Evolutionary conservation across 1,140 invertebrate species (phyloP).

Genomic region (Zaprionus gabonicus): DNA sequence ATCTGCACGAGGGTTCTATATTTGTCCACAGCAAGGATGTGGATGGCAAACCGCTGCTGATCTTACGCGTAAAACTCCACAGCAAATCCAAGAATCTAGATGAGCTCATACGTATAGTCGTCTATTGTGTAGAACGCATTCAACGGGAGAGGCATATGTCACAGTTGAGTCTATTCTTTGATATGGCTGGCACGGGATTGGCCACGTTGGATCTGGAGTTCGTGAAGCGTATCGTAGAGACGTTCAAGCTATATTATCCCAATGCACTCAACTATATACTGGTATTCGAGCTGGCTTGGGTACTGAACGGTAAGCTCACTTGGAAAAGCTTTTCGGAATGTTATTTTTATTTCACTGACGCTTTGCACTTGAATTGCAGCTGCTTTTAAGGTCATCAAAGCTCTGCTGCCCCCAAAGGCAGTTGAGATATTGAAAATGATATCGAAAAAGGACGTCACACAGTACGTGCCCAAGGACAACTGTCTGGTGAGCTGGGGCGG

Average conservation of each 20-base stretch:
- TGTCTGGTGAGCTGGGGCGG: constrained; percentile 94
- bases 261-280: constrained; percentile 95
- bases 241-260: constrained; percentile 96
- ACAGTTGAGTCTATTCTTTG: constrained; percentile 94
- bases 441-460: constrained; percentile 90
- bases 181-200: constrained; percentile 93
- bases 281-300: constrained; percentile 97
- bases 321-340: constrained; percentile 6
- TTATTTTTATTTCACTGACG: constrained; percentile 6
- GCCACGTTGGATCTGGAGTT: constrained; percentile 95
- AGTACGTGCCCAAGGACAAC: constrained; percentile 91
- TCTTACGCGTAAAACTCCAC: constrained; percentile 91
- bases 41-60: constrained; percentile 91
- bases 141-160: constrained; percentile 92
- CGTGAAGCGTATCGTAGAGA: constrained; percentile 92
- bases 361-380: constrained; percentile 85
- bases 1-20: constrained; percentile 90
- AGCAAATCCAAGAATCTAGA: constrained; percentile 90
- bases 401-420: constrained; percentile 94
- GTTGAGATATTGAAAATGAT: constrained; percentile 96
- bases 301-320: constrained; percentile 90
- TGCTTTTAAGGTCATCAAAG: constrained; percentile 96
- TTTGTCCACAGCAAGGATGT: constrained; percentile 91
- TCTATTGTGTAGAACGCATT: constrained; percentile 95
- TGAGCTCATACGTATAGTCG: constrained; percentile 91